A percentile compares a stretch with the other conserved stretches of the same genome.
These are phyloP conservation scores for Callospermophilus lateralis DNA, from an alignment of 2,113 vertebrate genomes.

Conservation along the genomic window DNA sequence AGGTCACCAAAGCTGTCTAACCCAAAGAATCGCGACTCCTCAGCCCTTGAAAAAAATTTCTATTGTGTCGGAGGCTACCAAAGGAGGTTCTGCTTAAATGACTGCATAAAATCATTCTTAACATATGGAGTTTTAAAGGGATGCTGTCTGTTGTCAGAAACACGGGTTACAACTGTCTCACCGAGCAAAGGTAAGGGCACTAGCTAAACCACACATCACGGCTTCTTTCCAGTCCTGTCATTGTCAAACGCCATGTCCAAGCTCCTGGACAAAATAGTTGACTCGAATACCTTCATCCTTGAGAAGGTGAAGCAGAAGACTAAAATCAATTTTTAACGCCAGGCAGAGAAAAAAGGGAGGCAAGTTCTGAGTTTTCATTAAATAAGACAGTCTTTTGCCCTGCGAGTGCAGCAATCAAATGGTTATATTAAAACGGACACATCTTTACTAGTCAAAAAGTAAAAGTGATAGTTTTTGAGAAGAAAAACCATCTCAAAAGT, in stretches of 20 bases:
- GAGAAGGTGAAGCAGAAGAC: constrained; percentile 59
- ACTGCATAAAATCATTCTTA: constrained; percentile 56
- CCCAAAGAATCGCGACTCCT: constrained; percentile 39
- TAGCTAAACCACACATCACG: neutral
- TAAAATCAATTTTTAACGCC: neutral
- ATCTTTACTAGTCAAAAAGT: neutral
- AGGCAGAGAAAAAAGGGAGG: neutral
- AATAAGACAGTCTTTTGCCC: neutral
- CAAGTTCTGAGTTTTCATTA: neutral
- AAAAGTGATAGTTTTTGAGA: neutral
- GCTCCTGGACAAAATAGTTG: constrained; percentile 39
- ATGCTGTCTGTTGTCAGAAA: constrained; percentile 14
- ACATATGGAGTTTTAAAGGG: constrained; percentile 24
- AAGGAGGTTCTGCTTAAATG: constrained; percentile 58
- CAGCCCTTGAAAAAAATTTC: constrained; percentile 23
- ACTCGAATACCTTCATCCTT: constrained; percentile 44
- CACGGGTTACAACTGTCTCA: neutral
- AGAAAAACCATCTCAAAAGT: neutral
- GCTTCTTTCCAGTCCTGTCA: constrained; percentile 56
- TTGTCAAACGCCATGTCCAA: neutral
- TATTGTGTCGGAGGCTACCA: neutral
- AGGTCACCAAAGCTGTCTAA: constrained; percentile 76
- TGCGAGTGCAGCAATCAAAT: neutral
- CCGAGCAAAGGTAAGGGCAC: constrained; percentile 50
- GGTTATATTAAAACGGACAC: neutral